Conservation (phyloP, 2,113 vertebrate species). For the Perca fluviatilis region DNA sequence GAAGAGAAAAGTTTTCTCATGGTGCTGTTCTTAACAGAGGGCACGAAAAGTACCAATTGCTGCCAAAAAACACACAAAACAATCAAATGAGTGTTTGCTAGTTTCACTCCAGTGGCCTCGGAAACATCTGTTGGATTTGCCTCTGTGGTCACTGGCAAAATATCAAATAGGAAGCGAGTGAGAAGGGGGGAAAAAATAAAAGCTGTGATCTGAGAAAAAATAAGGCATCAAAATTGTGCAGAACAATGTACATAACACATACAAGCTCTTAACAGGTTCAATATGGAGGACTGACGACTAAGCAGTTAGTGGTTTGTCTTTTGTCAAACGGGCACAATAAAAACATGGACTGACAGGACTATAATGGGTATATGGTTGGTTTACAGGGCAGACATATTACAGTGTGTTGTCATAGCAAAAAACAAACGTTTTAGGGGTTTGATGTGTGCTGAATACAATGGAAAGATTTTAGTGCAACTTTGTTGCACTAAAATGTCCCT, state of each 20-base stretch:
- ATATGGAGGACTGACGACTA: neutral
- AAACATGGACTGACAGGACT: neutral
- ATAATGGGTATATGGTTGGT: slow-evolving; percentile 15
- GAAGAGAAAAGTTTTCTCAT: slow-evolving; percentile 59
- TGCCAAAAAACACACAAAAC: slow-evolving; percentile 66
- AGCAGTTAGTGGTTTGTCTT: slow-evolving; percentile 13
- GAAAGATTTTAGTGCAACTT: slow-evolving; percentile 16
- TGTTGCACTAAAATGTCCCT: slow-evolving; percentile 19
- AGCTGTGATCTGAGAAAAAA: slow-evolving; percentile 43
- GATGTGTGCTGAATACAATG: slow-evolving; percentile 15
- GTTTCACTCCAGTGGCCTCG: slow-evolving; percentile 69
- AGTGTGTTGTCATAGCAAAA: neutral
- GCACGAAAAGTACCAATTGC: slow-evolving; percentile 46
- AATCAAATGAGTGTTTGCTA: slow-evolving; percentile 68
- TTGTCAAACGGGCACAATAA: slow-evolving; percentile 6
- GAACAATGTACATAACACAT: slow-evolving; percentile 13
- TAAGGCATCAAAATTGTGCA: slow-evolving; percentile 25
- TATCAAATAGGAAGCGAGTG: slow-evolving; percentile 49
- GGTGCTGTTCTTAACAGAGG: slow-evolving; percentile 45
- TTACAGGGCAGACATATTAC: neutral
- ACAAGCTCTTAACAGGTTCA: slow-evolving; percentile 16
- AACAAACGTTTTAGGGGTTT: neutral
- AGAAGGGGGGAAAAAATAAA: slow-evolving; percentile 16
- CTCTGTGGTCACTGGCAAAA: slow-evolving; percentile 60
- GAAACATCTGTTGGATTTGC: slow-evolving; percentile 77